Percentiles rank a stretch among this genome's conserved stretches.
Conservation (phyloP, 2,113 vertebrate species). For the Tautogolabrus adspersus region DNA sequence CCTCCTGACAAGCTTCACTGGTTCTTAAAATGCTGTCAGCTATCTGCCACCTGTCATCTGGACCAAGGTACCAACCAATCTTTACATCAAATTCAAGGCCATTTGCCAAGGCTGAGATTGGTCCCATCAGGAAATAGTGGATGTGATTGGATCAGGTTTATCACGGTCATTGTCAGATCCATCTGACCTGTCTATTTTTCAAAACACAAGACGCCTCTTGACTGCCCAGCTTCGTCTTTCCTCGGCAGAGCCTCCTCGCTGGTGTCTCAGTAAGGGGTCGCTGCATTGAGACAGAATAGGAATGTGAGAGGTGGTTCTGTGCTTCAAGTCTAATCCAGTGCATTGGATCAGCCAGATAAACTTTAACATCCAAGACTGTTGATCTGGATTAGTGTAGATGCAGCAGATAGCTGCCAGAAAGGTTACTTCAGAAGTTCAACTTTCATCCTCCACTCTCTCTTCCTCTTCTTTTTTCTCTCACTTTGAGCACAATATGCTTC, state of each 20-base stretch:
- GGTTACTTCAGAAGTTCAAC: constrained; percentile 32
- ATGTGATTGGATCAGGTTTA: constrained; percentile 55
- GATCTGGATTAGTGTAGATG: constrained; percentile 71
- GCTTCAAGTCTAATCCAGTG: constrained; percentile 70
- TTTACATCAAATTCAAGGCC: constrained; percentile 44
- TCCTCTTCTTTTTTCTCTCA: neutral
- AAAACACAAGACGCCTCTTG: neutral
- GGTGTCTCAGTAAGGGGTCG: constrained; percentile 38
- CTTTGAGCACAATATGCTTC: neutral
- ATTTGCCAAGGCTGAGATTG: constrained; percentile 34
- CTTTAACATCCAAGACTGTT: constrained; percentile 52
- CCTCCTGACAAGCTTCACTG: constrained; percentile 43
- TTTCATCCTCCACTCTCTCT: constrained; percentile 1
- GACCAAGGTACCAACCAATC: constrained; percentile 34
- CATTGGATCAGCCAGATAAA: constrained; percentile 70
- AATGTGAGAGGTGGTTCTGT: neutral
- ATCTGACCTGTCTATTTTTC: constrained; percentile 39
- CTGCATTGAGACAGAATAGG: constrained; percentile 15
- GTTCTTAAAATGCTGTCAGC: constrained; percentile 48
- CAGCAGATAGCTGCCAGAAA: constrained; percentile 52
- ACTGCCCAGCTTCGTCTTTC: constrained; percentile 12
- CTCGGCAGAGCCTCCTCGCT: neutral
- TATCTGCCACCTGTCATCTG: constrained; percentile 56
- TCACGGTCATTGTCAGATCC: constrained; percentile 23
- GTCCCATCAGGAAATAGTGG: constrained; percentile 42